These are phyloP conservation scores for Helicoverpa assulta DNA, from an alignment of 2,888 invertebrate genomes.

Conservation along the genomic window DNA sequence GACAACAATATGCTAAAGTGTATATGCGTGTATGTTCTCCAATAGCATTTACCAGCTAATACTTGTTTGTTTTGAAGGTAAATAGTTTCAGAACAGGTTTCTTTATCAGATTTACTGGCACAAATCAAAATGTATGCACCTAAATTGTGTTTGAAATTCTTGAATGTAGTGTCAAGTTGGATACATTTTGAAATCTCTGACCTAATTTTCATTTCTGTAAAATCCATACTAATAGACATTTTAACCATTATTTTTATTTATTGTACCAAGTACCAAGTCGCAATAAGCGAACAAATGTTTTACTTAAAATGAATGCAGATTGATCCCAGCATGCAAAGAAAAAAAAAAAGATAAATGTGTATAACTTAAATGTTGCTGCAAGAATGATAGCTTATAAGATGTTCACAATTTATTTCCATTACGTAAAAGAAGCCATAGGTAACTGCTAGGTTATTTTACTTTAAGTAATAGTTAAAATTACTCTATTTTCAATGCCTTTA, in stretches of 20 bases:
- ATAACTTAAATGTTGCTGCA: not conserved
- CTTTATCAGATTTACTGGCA: not conserved
- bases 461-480: not conserved
- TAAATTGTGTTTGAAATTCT: not conserved
- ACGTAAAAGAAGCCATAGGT: constrained; percentile 11
- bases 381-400: constrained; percentile 4
- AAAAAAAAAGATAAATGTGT: too few relatives aligned
- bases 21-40: not conserved
- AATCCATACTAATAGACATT: not conserved
- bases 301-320: too few relatives aligned
- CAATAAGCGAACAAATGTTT: not conserved
- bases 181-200: too few relatives aligned
- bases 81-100: not conserved
- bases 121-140: not conserved
- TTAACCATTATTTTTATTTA: not conserved
- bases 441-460: not conserved
- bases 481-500: too few relatives aligned
- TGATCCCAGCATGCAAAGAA: too few relatives aligned
- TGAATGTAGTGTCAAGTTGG: too few relatives aligned
- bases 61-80: too few relatives aligned
- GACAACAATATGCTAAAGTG: not conserved
- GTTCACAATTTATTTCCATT: constrained; percentile 6
- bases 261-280: not conserved
- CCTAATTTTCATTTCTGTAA: not conserved
- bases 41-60: too few relatives aligned